phyloP scores from a whole-genome alignment of 2,888 invertebrate species.

The Acanthosepion esculentum region DNA sequence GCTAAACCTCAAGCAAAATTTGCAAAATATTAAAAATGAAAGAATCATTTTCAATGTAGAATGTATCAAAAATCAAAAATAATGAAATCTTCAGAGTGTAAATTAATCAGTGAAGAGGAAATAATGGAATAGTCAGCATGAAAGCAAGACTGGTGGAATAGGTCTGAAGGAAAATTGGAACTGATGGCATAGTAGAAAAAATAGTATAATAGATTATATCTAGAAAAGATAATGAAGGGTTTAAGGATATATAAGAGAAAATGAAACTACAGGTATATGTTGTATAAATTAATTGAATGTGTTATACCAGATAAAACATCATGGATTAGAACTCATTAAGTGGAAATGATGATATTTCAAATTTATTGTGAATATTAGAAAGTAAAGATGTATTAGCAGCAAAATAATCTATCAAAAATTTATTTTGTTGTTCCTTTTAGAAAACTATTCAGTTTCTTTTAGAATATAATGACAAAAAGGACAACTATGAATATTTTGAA shows the following conservation, averaged over 20 bases:
- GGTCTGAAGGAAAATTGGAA: not conserved
- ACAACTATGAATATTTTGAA: not conserved
- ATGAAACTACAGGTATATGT: not conserved
- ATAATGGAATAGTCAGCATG: not conserved
- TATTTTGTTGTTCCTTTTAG: not conserved
- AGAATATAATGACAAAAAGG: not conserved
- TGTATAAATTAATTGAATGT: not conserved
- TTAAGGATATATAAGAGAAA: not conserved
- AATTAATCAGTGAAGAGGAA: not conserved
- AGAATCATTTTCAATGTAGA: not conserved
- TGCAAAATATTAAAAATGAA: not conserved
- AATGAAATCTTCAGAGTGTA: not conserved
- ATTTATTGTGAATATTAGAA: not conserved
- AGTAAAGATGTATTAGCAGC: not conserved
- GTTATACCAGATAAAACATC: not conserved
- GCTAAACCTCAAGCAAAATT: not conserved
- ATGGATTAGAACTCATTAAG: not conserved
- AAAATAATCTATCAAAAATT: not conserved
- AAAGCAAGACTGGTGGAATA: not conserved
- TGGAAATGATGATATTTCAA: not conserved
- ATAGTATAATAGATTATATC: not conserved
- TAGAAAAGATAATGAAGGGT: not conserved
- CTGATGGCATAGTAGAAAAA: not conserved
- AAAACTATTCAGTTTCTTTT: not conserved
- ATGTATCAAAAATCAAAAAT: not conserved